Conservation (phyloP, 2,797 vertebrate genomes). For the Poeciliopsis presidionis region DNA sequence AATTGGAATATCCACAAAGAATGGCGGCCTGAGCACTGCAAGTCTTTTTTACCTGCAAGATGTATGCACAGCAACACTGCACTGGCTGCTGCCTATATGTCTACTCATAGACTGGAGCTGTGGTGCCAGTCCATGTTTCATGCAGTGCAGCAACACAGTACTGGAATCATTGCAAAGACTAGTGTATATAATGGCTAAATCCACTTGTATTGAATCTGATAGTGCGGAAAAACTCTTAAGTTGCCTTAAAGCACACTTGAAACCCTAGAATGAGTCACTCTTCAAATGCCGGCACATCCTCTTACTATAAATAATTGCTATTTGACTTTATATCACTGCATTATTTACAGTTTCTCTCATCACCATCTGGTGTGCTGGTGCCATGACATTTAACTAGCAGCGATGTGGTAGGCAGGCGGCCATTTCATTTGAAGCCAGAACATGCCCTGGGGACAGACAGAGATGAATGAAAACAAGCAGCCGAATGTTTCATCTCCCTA, state of each 20-base stretch:
- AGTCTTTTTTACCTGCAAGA: constrained; percentile 3
- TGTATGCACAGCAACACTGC: constrained; percentile 6
- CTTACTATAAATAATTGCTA: constrained; percentile 44
- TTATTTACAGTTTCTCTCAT: constrained; percentile 63
- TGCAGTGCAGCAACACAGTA: constrained; percentile 16
- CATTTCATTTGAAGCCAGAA: constrained; percentile 57
- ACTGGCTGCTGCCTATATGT: constrained; percentile 5
- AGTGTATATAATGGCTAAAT: constrained; percentile 1
- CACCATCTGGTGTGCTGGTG: constrained; percentile 56
- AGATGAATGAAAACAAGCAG: constrained; percentile 50
- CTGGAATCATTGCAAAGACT: constrained; percentile 14
- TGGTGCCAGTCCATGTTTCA: constrained; percentile 1
- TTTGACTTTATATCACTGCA: constrained; percentile 53
- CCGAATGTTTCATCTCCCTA: constrained; percentile 41
- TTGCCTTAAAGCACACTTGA: not conserved
- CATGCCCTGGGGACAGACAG: constrained; percentile 29
- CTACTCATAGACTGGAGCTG: constrained; percentile 11
- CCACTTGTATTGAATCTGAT: not conserved
- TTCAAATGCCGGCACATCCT: constrained; percentile 26
- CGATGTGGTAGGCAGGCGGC: constrained; percentile 47
- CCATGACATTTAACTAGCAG: constrained; percentile 72
- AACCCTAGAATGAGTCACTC: constrained; percentile 18
- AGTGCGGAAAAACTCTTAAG: constrained; percentile 6
- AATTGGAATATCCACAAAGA: constrained; percentile 42
- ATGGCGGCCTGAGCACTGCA: not conserved